A percentile compares a stretch with the other conserved stretches of the same genome.
Evolutionary conservation across 2,888 invertebrate species (phyloP).

Genomic region (Thumatha senex): DNA sequence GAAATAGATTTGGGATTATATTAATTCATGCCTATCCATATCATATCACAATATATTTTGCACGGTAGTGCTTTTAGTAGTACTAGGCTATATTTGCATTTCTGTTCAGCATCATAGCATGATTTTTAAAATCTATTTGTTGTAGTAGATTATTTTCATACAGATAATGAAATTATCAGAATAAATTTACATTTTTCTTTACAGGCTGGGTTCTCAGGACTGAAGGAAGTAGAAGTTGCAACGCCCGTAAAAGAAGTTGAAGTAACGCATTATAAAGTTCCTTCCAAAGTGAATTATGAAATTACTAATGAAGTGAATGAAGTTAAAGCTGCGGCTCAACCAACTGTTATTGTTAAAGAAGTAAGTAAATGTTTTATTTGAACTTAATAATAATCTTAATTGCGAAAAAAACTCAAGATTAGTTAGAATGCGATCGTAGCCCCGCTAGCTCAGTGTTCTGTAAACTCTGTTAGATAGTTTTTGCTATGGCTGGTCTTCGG

Average conservation of each 20-base stretch:
- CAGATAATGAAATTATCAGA: not conserved
- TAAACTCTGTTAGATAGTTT: too few species aligned
- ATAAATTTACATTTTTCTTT: constrained; percentile 5
- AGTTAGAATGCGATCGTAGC: too few species aligned
- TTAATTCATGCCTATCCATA: constrained; percentile 22
- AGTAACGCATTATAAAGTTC: constrained; percentile 42
- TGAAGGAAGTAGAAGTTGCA: constrained; percentile 28
- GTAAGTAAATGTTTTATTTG: constrained; percentile 68
- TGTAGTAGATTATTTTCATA: too few species aligned
- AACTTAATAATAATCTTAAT: constrained; percentile 17
- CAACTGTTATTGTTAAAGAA: constrained; percentile 60
- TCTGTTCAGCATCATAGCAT: not conserved
- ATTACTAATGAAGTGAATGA: constrained; percentile 52
- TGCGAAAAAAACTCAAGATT: too few species aligned
- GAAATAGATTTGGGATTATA: constrained; percentile 20
- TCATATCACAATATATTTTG: constrained; percentile 16
- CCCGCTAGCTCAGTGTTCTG: too few species aligned
- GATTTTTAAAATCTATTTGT: too few species aligned
- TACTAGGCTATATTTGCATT: too few species aligned
- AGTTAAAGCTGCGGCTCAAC: constrained; percentile 44
- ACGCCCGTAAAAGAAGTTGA: constrained; percentile 32
- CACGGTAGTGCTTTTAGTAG: constrained; percentile 18
- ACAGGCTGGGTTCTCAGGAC: constrained; percentile 58
- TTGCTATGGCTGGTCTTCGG: too few species aligned
- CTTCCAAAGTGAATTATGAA: constrained; percentile 53